Percentiles rank a stretch among this genome's conserved stretches.
phyloP scores from a whole-genome alignment of 37 sponge, comb jelly and placozoan species.

The Ephydatia muelleri region DNA sequence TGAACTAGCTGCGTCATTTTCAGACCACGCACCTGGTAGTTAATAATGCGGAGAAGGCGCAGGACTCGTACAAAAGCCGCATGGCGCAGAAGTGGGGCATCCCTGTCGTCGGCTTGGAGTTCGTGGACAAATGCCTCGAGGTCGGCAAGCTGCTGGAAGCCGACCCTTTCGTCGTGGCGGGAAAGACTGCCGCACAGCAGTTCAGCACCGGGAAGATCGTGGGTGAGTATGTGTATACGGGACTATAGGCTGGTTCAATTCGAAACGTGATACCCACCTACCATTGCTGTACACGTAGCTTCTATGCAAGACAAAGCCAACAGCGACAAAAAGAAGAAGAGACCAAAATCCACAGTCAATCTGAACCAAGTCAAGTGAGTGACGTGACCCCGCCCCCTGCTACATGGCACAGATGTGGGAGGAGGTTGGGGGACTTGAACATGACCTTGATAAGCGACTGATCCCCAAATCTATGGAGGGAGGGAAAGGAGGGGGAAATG shows the following conservation, averaged over 20 bases:
- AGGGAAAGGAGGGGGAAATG: neutral
- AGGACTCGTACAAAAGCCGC: slow-evolving; percentile 90
- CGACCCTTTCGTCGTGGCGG: slow-evolving; percentile 76
- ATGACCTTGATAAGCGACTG: neutral
- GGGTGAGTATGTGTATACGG: slow-evolving; percentile 46
- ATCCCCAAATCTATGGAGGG: neutral
- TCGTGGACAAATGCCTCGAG: slow-evolving; percentile 70
- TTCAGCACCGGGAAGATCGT: slow-evolving; percentile 89
- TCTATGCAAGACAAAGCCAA: slow-evolving; percentile 64
- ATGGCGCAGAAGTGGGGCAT: slow-evolving; percentile 90
- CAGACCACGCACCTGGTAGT: slow-evolving; percentile 84
- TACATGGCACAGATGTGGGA: neutral
- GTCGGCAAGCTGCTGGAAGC: slow-evolving; percentile 72
- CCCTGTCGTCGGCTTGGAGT: slow-evolving; percentile 79
- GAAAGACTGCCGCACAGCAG: slow-evolving; percentile 76
- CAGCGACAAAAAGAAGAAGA: slow-evolving; percentile 52
- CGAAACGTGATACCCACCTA: neutral
- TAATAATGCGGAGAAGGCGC: slow-evolving; percentile 76
- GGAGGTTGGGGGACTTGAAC: neutral
- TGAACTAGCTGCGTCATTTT: neutral
- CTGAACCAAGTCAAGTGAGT: slow-evolving; percentile 73
- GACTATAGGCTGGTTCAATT: neutral
- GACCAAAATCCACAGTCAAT: slow-evolving; percentile 52
- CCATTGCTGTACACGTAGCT: slow-evolving; percentile 18
- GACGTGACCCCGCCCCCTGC: neutral